Evolutionary conservation across 2,113 vertebrate genomes (phyloP), one percentile per base, ranked within the genome.

Genomic region (Spilogale gracilis): DNA sequence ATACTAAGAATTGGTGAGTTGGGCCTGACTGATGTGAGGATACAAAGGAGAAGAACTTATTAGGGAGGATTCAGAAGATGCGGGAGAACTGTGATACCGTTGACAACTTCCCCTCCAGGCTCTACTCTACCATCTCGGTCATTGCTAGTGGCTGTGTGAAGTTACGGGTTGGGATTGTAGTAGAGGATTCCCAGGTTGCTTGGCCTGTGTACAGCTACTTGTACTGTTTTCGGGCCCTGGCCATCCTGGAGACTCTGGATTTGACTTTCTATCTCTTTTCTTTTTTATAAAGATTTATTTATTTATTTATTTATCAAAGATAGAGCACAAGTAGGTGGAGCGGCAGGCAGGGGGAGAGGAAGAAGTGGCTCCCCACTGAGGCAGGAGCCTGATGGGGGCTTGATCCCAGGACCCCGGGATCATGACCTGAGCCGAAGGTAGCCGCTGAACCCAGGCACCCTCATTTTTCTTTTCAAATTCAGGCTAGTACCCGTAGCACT

Each of bases 251-350:
- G 65, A 56, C n/a, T 91, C 21, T 89, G 50, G 25, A 18, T 96
- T 79, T 97, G 61, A 6, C 74, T 95, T 96, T 89, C 9, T 67
- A 4, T 63, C 0, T 32, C 30, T 95, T 96, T 88, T 58, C 12
- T 63, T 54, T 13, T 54, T 54, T 54, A 12, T 54, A 3, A 54
- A 54, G 52, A 52, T 52, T 11, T 9, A 54, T 61, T 61, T 25
- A 25, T 61, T 61, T 25, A 27, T 61, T 61, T 25, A 27, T 11
- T 63, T 65, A 65, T 13, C 25, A 65, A 5, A 65, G 63, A 65
- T 25, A 65, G 61, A 63, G 12, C 63, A 65, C 63, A 65, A 65
- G 27, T 65, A 65, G 63, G 27, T 65, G 27, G 27, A 65, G 27
- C 23, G 27, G 27, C 63, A 65, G 27, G 11, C 61, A 30, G 61